Base-by-base conservation (phyloP, 2,888 invertebrate genomes). In the Rotaria socialis region DNA sequence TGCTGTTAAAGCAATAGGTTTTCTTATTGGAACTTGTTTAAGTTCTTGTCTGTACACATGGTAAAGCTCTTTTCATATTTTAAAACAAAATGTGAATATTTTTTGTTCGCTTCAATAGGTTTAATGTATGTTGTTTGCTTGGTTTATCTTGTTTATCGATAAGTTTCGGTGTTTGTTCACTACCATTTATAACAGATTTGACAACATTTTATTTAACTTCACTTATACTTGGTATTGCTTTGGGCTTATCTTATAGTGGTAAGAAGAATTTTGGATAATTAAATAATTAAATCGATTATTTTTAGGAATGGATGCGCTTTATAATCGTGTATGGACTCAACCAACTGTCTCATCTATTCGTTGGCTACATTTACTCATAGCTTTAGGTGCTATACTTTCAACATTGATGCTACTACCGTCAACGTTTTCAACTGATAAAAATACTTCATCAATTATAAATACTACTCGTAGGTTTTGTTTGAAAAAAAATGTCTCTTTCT, bases 71-170 rank as follows among this genome's bases (percentile, higher is more conserved):
- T 10, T 52, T 67, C 10, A 5, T 27, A 22, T 16, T 60, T 8
- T 3, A 67, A n/a, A 67, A 67, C 10, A 35, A 67, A 27, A 35
- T 0, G 14, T 4, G 14, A 27, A 67, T 27, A 27, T 14, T 0
- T 27, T 24, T 2, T 35, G 27, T n/a, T 67, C 2, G 27, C 4
- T 67, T n/a, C 4, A 14, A 47, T 47, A 80, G 80, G 80, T 80
- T 80, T 47, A 80, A 80, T 80, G 14, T n/a, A n/a, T 80, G 80
- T 80, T 80, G 80, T 80, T 47, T 80, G 11, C 80, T 80, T 80
- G 80, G 80, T n/a, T 80, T 80, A 47, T 80, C 80, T 10, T 80
- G 80, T 80, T 47, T 80, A 80, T 80, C 80, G 16, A 80, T 80
- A 24, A 47, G 80, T 47, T 80, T 80, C n/a, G 47, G 47, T 47